Evolutionary conservation across 2,888 invertebrate species (phyloP), one percentile per base, ranked within the genome.

Genomic region (Pachliopta kotzebuea): DNA sequence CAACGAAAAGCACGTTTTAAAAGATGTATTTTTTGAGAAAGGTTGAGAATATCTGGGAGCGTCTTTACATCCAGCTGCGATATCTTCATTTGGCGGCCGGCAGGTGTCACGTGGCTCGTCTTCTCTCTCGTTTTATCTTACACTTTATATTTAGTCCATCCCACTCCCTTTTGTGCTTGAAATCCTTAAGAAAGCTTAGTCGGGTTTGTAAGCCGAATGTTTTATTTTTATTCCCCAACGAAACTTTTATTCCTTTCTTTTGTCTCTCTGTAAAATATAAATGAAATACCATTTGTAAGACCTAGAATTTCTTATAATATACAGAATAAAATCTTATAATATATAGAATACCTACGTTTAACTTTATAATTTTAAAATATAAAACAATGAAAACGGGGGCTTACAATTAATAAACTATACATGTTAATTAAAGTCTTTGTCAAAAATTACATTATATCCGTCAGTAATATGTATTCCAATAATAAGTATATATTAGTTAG

Each of bases 81-180:
- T 90, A 86, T 91, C 91, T 91, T 90, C 90, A 91, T 91, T 90
- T 90, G 89, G 86, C 84, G 84, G 88, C 77, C 87, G 84, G 89
- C 90, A 91, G 90, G 90, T 91, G 91, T 89, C 90, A 90, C 88
- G 88, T 87, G 89, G 86, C 78, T 72, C 71, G 74, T 72, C 63
- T 69, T 66, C 53, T 69, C 8, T 84, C 86, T 64, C 79, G 60
- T 66, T 87, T 77, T 7, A 68, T 71, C 84, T 24, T 62, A 20
- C 21, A 3, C 29, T 37, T 57, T 66, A 62, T 62, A 62, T 61
- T 77, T 72, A 70, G 49, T 29, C 71, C 60, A 24, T 86, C 83
- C 73, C 83, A 74, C 71, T 85, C 75, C 69, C 81, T 81, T 85
- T 87, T 84, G 78, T 84, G 75, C 76, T 74, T 71, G 77, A 73